Percentiles rank a stretch among this genome's conserved stretches.
Conservation (phyloP, 2,113 vertebrate species). For the Heterocephalus glaber region DNA sequence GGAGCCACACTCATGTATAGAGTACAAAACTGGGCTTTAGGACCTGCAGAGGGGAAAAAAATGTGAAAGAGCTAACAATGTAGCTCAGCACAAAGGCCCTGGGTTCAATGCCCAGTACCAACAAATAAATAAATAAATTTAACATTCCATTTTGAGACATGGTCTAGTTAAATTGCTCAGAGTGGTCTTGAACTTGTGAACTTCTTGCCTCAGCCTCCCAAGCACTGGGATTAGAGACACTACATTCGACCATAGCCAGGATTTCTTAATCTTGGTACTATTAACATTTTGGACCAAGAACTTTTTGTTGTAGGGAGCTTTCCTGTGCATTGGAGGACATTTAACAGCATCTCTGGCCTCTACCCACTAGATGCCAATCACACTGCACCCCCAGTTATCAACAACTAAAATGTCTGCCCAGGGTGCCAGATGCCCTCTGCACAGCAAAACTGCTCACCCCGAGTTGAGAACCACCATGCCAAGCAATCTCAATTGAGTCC, state of each 20-base stretch:
- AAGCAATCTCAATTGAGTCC: not conserved
- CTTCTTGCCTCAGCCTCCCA: not conserved
- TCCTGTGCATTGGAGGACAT: not conserved
- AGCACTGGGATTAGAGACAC: not conserved
- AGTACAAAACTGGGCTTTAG: no score
- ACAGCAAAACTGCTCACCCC: not conserved
- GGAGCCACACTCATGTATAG: no score
- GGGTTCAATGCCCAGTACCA: no score
- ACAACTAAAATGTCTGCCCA: not conserved
- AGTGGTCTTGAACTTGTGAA: not conserved
- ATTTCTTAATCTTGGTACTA: not conserved
- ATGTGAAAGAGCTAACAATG: no score
- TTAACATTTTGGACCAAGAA: constrained; percentile 11
- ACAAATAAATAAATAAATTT: no score
- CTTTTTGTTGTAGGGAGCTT: not conserved
- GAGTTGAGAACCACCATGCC: not conserved
- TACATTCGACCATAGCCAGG: not conserved
- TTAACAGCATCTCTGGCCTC: constrained; percentile 29
- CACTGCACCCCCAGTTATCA: not conserved
- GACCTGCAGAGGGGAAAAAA: no score
- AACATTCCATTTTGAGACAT: no score
- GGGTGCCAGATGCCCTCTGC: not conserved
- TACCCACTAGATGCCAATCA: not conserved
- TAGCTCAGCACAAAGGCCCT: no score
- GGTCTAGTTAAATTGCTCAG: not conserved